Percentiles rank a stretch among this genome's conserved stretches.
phyloP scores from a whole-genome alignment of 2,888 invertebrate genomes.

The Thera britannica region DNA sequence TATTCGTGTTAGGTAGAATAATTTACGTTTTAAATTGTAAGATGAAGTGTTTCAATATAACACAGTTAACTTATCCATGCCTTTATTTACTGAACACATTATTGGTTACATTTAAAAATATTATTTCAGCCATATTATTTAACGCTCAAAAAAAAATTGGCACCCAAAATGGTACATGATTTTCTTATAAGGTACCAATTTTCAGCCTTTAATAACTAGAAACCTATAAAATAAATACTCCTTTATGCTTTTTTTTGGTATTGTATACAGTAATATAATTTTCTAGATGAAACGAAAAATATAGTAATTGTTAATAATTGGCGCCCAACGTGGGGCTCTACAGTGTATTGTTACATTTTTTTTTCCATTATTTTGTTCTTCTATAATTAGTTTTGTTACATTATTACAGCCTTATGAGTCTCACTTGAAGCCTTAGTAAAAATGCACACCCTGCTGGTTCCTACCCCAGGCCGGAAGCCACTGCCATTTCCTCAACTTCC shows the following conservation, averaged over 20 bases:
- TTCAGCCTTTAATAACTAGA: background rate
- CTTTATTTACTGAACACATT: background rate
- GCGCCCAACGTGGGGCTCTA: background rate
- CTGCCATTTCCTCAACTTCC: slow-evolving; percentile 64
- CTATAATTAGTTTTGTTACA: background rate
- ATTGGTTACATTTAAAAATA: too few species aligned
- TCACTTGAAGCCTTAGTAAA: slow-evolving; percentile 34
- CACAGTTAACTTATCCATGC: background rate
- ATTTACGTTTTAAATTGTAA: background rate
- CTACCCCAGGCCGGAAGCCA: slow-evolving; percentile 52
- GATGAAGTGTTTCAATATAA: background rate
- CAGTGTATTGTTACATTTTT: background rate
- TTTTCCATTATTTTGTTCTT: background rate
- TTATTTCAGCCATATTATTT: too few species aligned
- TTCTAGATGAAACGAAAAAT: background rate
- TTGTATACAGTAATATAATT: too few species aligned
- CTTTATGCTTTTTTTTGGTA: background rate
- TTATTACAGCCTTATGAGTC: slow-evolving; percentile 1
- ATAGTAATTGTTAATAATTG: background rate
- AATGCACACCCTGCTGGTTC: slow-evolving; percentile 51
- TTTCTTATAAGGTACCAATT: background rate
- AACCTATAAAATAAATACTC: background rate
- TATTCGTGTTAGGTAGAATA: background rate
- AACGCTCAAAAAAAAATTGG: background rate
- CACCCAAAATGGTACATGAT: background rate